A percentile compares a stretch with the other conserved stretches of the same genome.
Evolutionary conservation across 2,888 invertebrate species (phyloP).

Genomic region (Lamellibrachia columna): DNA sequence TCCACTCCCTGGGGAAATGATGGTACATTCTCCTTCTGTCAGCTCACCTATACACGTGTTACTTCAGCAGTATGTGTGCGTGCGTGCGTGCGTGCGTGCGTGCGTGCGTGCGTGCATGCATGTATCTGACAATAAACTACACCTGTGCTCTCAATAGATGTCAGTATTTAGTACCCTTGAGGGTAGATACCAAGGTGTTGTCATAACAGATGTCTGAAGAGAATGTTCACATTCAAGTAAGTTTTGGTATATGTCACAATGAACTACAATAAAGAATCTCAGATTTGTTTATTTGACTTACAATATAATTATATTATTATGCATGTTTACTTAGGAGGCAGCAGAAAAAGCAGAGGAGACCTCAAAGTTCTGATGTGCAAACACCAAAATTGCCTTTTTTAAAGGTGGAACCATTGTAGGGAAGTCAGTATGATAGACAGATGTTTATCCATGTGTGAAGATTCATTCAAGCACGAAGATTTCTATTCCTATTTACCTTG

Average conservation of each 20-base stretch:
- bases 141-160: neutral
- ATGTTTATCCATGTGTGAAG: neutral
- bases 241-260: neutral
- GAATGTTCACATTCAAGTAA: neutral
- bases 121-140: neutral
- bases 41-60: too few relatives aligned
- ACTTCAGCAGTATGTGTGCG: too few relatives aligned
- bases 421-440: neutral
- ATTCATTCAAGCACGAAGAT: neutral
- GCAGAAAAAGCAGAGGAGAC: neutral
- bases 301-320: neutral
- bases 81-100: neutral
- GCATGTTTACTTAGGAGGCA: neutral
- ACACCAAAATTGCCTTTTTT: neutral
- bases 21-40: too few relatives aligned
- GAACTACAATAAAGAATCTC: neutral
- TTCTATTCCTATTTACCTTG: neutral
- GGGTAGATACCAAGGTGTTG: slow-evolving; percentile 1
- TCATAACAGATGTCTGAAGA: neutral
- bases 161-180: neutral
- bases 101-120: neutral
- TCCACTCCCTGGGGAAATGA: too few relatives aligned
- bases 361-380: neutral
- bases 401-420: neutral
- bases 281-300: neutral